Evolutionary conservation across 2,797 vertebrate species (phyloP), one percentile per base, ranked within the genome.

Genomic region (Miichthys miiuy): DNA sequence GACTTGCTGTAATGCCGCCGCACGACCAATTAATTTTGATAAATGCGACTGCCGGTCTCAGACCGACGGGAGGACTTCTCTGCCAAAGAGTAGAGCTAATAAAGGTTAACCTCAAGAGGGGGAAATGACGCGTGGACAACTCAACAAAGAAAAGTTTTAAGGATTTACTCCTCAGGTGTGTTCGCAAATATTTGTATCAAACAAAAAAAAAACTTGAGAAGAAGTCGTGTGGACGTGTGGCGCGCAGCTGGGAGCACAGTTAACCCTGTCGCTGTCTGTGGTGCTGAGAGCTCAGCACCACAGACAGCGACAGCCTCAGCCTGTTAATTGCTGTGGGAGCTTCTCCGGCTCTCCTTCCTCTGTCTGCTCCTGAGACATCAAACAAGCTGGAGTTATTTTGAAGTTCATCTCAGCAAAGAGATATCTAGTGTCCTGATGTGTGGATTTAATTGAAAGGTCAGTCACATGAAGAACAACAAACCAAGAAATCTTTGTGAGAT

Each of bases 1-100:
- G 52, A 72, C 82, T 85, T 76, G 80, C 74, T 87, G 72, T 80
- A 87, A 79, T 67, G 67, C 75, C 56, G 67, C 77, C 57, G n/a
- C 34, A 73, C 47, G 67, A 85, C 91, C 92, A 94, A 94, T 94
- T 94, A 91, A 91, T 88, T 94, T 81, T 92, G 90, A 94, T 92
- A 85, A 90, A 94, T 93, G 88, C 68, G 63, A 69, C 87, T 74
- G 75, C 80, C 79, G 70, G 65, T 87, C 69, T 84, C 79, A 73
- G 75, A 77, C 61, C 79, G 51, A 66, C 63, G 51, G 68, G 61
- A 69, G 65, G 72, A 68, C 64, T 77, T 60, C 61, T 61, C 30
- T 60, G 66, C 60, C 72, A 84, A 57, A 77, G 38, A 81, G 48
- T 55, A 61, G 14, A 30, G 61, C 72, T 77, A 58, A 71, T 68